Evolutionary conservation across 1,140 invertebrate genomes (phyloP), one percentile per base, ranked within the genome.

Genomic region (Liolophura sinensis): DNA sequence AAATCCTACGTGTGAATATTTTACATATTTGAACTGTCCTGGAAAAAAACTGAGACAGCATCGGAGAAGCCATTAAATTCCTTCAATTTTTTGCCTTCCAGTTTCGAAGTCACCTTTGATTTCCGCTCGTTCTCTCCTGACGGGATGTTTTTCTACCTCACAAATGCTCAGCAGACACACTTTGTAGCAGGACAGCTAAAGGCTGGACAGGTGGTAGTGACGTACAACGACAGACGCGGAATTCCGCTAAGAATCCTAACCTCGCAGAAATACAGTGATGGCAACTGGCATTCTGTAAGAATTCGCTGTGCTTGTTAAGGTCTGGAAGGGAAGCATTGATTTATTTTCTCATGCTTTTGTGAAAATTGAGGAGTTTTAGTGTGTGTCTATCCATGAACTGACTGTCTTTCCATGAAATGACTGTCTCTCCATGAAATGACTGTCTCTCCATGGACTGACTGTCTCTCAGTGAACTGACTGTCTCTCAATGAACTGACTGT

Each of bases 121-220:
- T 93, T 96, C 76, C 85, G 94, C 31, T 96, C 94, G 0, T 94
- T 92, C 76, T 92, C 94, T 82, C 89, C 89, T 0, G 90, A 94
- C 76, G 94, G 94, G 49, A 79, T 95, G 62, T 81, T 97, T 7
- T 90, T 93, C 59, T 85, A 94, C 7, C 87, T 92, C 16, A 73
- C 70, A 9, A 83, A 80, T 69, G 69, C 67, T 11, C 70, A 78
- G 40, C 91, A 91, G 66, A 87, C 87, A 60, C 90, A 94, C 65
- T 93, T 91, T 78, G 85, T 93, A 48, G 88, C 90, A 24, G 86
- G 92, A 0, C 84, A 90, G 31, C 81, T 96, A 1, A 88, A 88
- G 63, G 89, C 93, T 65, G 91, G 93, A 0, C 87, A 89, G 67
- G 77, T 95, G 1, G 84, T 88, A 1, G 84, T 95, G 11, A 84